Base-by-base conservation (phyloP, 2,113 vertebrate species). In the Taxidea taxus region DNA sequence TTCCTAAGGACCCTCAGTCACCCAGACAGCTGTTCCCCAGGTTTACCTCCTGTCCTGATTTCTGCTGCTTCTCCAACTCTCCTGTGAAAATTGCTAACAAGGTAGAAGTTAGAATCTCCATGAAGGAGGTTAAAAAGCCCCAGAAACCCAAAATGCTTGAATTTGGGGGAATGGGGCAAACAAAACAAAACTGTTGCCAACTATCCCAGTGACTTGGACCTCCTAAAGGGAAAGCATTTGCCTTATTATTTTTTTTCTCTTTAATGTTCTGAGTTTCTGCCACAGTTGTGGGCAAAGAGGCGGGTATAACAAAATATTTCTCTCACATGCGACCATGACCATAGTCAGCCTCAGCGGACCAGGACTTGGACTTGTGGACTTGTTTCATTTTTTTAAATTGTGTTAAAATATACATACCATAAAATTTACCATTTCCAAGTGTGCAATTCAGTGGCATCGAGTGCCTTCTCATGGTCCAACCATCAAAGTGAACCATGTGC, bases 21-120 rank as follows among this genome's bases (percentile, higher is more conserved):
- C 47, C 9, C 3, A 0, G 3, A 60, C 25, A 27, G n/a, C 31
- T 7, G 0, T 34, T 15, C 11, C 16, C 82, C 27, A 31, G n/a
- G 13, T n/a, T 21, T 60, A 25, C 42, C 23, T 11, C 16, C 14
- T 47, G 20, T 31, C 29, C 29, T 42, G 29, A 27, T 23, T n/a
- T 27, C 64, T 34, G n/a, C 37, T 81, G 60, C n/a, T 64, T 14
- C 11, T n/a, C 2, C 21, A 6, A 14, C 15, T 23, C 34, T n/a
- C 9, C 64, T 82, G 7, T 34, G 37, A 29, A 54, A 75, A 88
- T 7, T 44, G 3, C 62, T 68, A 37, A 37, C 2, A 29, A 49
- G 21, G 44, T 1, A 78, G 56, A n/a, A 58, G 16, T 44, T 13
- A 51, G 12, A 20, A 23, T 60, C 51, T 12, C 86, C 56, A 21